phyloP scores from a whole-genome alignment of 2,113 vertebrate species.

The Oenanthe melanoleuca region DNA sequence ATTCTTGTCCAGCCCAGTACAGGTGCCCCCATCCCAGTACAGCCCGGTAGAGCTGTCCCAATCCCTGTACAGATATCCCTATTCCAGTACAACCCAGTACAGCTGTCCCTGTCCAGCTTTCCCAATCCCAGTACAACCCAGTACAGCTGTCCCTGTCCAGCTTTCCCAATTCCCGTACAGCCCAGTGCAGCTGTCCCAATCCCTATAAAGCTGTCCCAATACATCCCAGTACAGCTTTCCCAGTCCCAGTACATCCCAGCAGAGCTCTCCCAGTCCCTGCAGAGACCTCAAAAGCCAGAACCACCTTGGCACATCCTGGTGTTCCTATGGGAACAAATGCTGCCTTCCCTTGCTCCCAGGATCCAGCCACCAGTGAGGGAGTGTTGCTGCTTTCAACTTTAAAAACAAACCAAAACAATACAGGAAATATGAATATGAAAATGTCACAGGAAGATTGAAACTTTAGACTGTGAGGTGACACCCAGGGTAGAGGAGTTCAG shows the following conservation, averaged over 20 bases:
- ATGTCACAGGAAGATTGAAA: background rate
- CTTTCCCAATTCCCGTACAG: background rate
- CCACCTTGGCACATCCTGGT: accelerated
- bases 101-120: background rate
- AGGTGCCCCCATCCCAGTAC: accelerated
- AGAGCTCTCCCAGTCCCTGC: too few species aligned
- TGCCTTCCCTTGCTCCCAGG: background rate
- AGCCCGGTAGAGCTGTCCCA: background rate
- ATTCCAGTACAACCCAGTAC: too few species aligned
- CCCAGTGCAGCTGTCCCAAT: too few species aligned
- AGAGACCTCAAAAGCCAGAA: too few species aligned
- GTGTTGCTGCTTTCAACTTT: background rate
- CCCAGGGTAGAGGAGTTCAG: background rate
- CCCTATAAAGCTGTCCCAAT: background rate
- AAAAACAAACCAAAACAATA: accelerated
- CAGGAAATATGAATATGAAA: background rate
- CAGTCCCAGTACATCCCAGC: background rate
- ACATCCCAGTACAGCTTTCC: background rate
- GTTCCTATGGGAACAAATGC: background rate
- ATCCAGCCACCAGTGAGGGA: background rate
- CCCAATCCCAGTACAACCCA: background rate
- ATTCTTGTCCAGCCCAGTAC: background rate
- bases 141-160: background rate
- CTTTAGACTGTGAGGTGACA: background rate
- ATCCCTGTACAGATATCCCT: accelerated